phyloP scores from a whole-genome alignment of 2,888 invertebrate species.

The Oxyteleia sp. region DNA sequence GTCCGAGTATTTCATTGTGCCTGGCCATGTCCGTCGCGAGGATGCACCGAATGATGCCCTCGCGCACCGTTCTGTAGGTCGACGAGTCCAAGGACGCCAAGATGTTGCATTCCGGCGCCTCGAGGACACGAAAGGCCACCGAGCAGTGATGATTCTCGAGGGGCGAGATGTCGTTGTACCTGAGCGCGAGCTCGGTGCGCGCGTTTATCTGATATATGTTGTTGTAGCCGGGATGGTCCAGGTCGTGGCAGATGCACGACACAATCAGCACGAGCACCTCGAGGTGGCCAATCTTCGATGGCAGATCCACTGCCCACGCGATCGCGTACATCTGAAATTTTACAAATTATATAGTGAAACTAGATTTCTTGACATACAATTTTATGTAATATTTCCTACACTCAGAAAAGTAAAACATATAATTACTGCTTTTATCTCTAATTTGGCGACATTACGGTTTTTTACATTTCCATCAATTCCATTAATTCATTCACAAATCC shows the following conservation, averaged over 20 bases:
- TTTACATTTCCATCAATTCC: no score
- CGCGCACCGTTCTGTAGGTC: constrained; percentile 91
- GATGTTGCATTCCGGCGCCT: constrained; percentile 94
- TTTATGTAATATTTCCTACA: no score
- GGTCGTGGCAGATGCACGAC: constrained; percentile 94
- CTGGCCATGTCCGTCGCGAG: constrained; percentile 94
- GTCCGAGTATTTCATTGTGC: constrained; percentile 92
- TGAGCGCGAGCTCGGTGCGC: constrained; percentile 93
- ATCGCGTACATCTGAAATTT: constrained; percentile 94
- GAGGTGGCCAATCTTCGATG: constrained; percentile 91
- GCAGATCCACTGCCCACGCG: constrained; percentile 91
- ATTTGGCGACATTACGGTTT: no score
- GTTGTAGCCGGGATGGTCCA: constrained; percentile 93
- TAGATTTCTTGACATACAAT: no score
- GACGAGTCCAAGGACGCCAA: constrained; percentile 91
- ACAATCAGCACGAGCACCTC: constrained; percentile 93
- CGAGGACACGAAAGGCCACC: constrained; percentile 93
- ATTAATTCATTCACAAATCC: no score
- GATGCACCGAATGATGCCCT: constrained; percentile 93
- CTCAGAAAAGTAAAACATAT: no score
- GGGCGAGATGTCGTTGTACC: constrained; percentile 95
- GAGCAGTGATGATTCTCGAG: constrained; percentile 96
- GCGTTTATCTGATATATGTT: constrained; percentile 95
- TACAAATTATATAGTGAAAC: no score
- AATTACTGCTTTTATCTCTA: no score